A percentile compares a stretch with the other conserved stretches of the same genome.
Evolutionary conservation across 2,797 vertebrate genomes (phyloP).

Genomic region (Lateolabrax maculatus): DNA sequence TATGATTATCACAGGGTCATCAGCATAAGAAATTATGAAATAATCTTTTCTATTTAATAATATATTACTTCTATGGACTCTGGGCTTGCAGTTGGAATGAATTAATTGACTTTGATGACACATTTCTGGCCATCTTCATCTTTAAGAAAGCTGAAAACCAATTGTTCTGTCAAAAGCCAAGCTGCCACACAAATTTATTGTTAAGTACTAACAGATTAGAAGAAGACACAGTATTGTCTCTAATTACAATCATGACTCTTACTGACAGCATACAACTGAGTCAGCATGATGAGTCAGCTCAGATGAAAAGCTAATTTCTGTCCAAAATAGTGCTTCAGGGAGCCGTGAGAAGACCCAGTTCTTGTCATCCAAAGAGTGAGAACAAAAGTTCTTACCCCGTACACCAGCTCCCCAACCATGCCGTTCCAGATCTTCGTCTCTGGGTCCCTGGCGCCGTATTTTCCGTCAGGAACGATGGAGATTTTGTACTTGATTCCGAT

Average conservation of each 20-base stretch:
- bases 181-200: conserved; percentile 8
- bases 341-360: background rate
- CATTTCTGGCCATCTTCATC: conserved; percentile 10
- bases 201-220: background rate
- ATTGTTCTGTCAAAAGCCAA: conserved; percentile 1
- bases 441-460: conserved; percentile 96
- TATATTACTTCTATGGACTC: background rate
- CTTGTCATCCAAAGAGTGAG: background rate
- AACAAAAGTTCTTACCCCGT: conserved; percentile 77
- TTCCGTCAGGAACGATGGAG: conserved; percentile 96
- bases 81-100: background rate
- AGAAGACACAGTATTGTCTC: conserved; percentile 13
- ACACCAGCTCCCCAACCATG: conserved; percentile 99
- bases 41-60: background rate
- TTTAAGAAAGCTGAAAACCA: background rate
- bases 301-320: background rate
- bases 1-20: conserved; percentile 7
- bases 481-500: conserved; percentile 99
- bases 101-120: conserved; percentile 5
- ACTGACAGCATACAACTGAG: conserved; percentile 39
- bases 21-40: background rate
- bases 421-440: conserved; percentile 99
- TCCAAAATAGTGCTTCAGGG: background rate
- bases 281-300: conserved; percentile 30
- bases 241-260: conserved; percentile 40